Evolutionary conservation across 2,113 vertebrate species (phyloP).

Genomic region (Typhlomys cinereus): DNA sequence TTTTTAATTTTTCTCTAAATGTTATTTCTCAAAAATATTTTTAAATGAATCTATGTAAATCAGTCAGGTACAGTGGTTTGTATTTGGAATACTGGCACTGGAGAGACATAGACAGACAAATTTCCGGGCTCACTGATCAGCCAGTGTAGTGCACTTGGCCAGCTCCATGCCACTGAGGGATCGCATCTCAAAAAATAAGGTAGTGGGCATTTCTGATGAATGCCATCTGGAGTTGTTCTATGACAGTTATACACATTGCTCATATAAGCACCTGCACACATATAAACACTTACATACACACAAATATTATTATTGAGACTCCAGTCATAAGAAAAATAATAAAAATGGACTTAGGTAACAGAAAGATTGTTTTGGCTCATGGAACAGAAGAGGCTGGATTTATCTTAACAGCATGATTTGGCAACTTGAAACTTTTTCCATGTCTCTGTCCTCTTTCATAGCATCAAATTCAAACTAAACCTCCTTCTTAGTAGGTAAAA

Average conservation of each 20-base stretch:
- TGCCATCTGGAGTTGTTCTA: background rate
- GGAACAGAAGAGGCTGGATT: background rate
- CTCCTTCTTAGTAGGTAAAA: background rate
- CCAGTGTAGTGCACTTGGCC: too few relatives aligned
- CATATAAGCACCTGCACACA: too few relatives aligned
- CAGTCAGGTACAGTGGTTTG: background rate
- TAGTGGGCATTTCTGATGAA: too few relatives aligned
- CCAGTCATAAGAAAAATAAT: background rate
- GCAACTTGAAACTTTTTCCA: background rate
- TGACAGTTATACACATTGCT: background rate
- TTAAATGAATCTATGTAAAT: background rate
- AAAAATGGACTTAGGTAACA: background rate
- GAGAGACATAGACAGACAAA: too few relatives aligned
- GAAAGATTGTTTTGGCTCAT: background rate
- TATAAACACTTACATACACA: too few relatives aligned
- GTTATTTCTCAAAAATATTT: background rate
- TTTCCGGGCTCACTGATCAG: background rate
- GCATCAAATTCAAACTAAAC: background rate
- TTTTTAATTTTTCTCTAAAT: constrained; percentile 11
- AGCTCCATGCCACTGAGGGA: background rate
- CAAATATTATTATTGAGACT: background rate
- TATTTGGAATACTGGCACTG: background rate
- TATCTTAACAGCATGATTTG: background rate
- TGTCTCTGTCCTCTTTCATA: background rate
- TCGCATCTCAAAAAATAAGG: background rate